Evolutionary conservation across 2,888 invertebrate species (phyloP), one percentile per base, ranked within the genome.

Genomic region (Seira musarum): DNA sequence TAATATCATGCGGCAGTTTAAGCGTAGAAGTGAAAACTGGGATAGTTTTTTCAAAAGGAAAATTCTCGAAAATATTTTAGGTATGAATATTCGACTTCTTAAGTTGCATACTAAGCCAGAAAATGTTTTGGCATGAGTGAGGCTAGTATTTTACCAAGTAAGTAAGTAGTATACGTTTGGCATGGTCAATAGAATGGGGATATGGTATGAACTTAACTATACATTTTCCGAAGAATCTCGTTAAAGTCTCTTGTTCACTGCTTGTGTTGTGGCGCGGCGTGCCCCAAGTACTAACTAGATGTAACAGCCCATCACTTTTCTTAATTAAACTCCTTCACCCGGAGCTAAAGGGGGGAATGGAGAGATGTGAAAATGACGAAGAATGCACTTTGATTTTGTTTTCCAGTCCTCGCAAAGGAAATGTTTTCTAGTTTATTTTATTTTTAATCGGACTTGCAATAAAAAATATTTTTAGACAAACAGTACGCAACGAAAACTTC

Each of bases 231-330:
- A 15, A 53, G 17, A 17, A 53, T 53, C 53, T 53, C 13, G 53
- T 53, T 53, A 53, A 30, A 53, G 53, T 53, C 53, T 15, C 53
- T 53, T 53, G 53, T 53, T 53, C 53, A n/a, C 53, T 53, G 6
- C 53, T 53, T 13, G 53, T 53, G 53, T 53, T 53, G 53, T 53
- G 53, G 3, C 10, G 75, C 21, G 75, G 25, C 74, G 74, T 80
- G 80, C 74, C 64, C 35, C 25, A 57, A 60, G 60, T 80, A 65
- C 80, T 80, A 80, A 73, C 80, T 30, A 68, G 69, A 69, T 80
- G 69, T 83, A 84, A 83, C 82, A 85, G 83, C 76, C 84, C 81
- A 85, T 83, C 85, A 85, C 85, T 85, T 85, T 83, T 82, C 82
- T 85, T 84, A 84, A 85, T 84, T 84, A 84, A 85, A 84, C 83